Evolutionary conservation across 92 coral and sea anemone species (phyloP).

Genomic region (Phenganax subtilis): DNA sequence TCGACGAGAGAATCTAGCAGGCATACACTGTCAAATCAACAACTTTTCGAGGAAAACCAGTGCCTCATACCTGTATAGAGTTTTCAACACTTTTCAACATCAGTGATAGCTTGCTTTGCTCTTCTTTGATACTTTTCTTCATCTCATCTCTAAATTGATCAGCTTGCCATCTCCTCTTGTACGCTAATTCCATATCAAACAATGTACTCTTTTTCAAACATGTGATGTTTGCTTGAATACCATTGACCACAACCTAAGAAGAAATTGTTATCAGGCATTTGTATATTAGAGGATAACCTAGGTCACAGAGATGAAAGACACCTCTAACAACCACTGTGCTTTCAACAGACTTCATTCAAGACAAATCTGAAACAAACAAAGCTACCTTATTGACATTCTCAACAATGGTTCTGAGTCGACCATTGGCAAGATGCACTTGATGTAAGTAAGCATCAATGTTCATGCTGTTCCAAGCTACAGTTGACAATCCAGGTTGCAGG

Average conservation of each 20-base stretch:
- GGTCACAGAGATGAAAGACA: no score
- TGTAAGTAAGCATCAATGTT: conserved; percentile 94
- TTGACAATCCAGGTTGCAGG: conserved; percentile 85
- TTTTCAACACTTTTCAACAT: conserved; percentile 88
- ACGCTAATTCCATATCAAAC: conserved; percentile 83
- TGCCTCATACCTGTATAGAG: conserved; percentile 70
- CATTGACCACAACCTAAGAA: conserved; percentile 55
- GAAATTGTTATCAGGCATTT: background rate
- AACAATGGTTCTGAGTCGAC: conserved; percentile 72
- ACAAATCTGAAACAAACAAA: no score
- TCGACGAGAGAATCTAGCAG: no score
- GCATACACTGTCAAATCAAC: no score
- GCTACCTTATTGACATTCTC: conserved; percentile 56
- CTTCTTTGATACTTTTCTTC: conserved; percentile 55
- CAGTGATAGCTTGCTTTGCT: conserved; percentile 62
- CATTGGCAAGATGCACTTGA: conserved; percentile 91
- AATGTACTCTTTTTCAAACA: conserved; percentile 62
- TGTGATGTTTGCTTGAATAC: conserved; percentile 65
- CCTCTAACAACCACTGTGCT: no score
- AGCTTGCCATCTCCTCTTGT: conserved; percentile 68
- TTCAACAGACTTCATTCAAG: no score
- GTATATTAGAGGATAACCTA: background rate
- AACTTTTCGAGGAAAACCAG: background rate
- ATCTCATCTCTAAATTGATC: conserved; percentile 67
- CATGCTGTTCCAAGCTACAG: conserved; percentile 95